A percentile compares a stretch with the other conserved stretches of the same genome.
phyloP scores from a whole-genome alignment of 2,113 vertebrate species.

The Menidia beryllina region DNA sequence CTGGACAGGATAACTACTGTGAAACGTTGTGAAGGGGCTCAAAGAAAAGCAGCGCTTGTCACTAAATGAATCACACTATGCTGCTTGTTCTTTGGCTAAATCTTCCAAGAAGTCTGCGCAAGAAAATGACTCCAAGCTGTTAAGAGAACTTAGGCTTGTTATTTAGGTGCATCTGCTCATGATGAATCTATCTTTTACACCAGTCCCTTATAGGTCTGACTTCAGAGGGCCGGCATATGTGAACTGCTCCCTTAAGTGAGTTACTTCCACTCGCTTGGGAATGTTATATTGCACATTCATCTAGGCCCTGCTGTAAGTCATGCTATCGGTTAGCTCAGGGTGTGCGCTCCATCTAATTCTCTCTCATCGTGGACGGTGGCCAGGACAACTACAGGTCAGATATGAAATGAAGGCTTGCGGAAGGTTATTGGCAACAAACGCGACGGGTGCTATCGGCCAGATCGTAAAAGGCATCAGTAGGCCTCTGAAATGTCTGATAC shows the following conservation, averaged over 20 bases:
- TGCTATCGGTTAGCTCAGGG: constrained; percentile 20
- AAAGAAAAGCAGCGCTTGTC: not conserved
- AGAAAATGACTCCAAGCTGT: constrained; percentile 11
- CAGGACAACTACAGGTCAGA: constrained; percentile 1
- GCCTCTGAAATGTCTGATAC: constrained; percentile 13
- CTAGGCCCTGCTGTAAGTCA: not conserved
- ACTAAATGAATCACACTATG: constrained; percentile 9
- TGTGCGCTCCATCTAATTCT: constrained; percentile 3
- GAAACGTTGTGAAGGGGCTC: constrained; percentile 7
- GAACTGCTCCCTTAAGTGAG: constrained; percentile 13
- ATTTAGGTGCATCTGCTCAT: constrained; percentile 2
- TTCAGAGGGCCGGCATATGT: not conserved
- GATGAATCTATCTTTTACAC: constrained; percentile 15
- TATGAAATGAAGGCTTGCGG: constrained; percentile 9
- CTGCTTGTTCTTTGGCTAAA: constrained; percentile 9
- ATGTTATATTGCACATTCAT: constrained; percentile 14
- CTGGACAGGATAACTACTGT: constrained; percentile 1
- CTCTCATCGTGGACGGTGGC: constrained; percentile 7
- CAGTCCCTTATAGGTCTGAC: not conserved
- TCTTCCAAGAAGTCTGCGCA: constrained; percentile 3
- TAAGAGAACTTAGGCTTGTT: constrained; percentile 5
- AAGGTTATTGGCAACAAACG: not conserved
- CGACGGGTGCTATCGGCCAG: not conserved
- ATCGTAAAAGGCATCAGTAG: too few relatives aligned
- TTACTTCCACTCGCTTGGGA: constrained; percentile 21